Evolutionary conservation across 2,113 vertebrate species (phyloP).

Genomic region (Stigmatopora nigra): DNA sequence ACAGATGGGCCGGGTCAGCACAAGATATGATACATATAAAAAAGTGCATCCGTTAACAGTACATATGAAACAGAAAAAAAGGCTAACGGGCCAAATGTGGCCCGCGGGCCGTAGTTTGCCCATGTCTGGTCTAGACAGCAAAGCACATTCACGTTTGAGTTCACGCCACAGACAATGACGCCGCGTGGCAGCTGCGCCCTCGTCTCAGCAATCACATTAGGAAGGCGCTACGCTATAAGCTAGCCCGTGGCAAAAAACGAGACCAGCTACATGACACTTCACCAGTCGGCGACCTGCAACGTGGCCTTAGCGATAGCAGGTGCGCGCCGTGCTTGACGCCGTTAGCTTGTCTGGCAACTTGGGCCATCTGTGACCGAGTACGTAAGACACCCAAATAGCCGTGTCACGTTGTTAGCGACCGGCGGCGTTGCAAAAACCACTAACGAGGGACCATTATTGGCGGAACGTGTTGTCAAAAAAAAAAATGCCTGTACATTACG

Average conservation of each 20-base stretch:
- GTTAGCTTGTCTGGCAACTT: slow-evolving; percentile 20
- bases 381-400: slow-evolving; percentile 11
- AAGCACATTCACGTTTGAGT: slow-evolving; percentile 51
- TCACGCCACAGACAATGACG: slow-evolving; percentile 46
- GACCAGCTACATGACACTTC: slow-evolving; percentile 9
- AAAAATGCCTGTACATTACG: slow-evolving; percentile 5
- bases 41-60: too few relatives aligned
- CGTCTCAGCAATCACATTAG: slow-evolving; percentile 12
- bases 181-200: slow-evolving; percentile 41
- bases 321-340: neutral
- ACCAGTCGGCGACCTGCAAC: slow-evolving; percentile 1
- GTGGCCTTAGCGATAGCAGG: slow-evolving; percentile 6
- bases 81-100: too few relatives aligned
- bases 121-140: slow-evolving; percentile 24
- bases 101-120: too few relatives aligned
- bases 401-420: neutral
- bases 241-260: slow-evolving; percentile 20
- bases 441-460: neutral
- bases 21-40: too few relatives aligned
- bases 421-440: neutral
- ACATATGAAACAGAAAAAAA: too few relatives aligned
- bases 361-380: slow-evolving; percentile 42
- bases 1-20: too few relatives aligned
- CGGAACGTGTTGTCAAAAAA: neutral
- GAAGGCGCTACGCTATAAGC: slow-evolving; percentile 18